phyloP scores from a whole-genome alignment of 2,113 vertebrate species.

The Chaenocephalus aceratus region DNA sequence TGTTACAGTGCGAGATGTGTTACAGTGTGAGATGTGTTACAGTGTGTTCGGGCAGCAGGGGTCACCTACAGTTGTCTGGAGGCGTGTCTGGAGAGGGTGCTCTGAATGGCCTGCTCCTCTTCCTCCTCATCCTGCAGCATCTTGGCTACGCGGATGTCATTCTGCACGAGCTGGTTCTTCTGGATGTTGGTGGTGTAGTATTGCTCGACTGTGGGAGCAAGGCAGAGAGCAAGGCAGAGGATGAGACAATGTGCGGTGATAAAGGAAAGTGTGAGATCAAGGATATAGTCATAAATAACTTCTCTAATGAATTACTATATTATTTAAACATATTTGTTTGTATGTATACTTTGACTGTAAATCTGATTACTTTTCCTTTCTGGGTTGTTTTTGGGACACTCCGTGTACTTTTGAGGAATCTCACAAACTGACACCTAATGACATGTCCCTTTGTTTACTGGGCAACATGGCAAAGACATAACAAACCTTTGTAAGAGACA shows the following conservation, averaged over 20 bases:
- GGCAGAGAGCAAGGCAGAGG: background rate
- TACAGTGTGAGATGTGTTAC: too few relatives aligned
- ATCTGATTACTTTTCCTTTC: background rate
- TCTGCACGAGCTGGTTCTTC: slow-evolving; percentile 85
- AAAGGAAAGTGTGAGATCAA: background rate
- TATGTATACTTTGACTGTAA: background rate
- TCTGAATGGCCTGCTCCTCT: slow-evolving; percentile 65
- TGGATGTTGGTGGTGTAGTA: slow-evolving; percentile 84
- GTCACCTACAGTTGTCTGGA: slow-evolving; percentile 71
- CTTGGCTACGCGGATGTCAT: slow-evolving; percentile 81
- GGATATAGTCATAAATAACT: background rate
- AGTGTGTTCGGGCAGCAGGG: background rate
- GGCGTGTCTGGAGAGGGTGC: slow-evolving; percentile 58
- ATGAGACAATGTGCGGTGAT: background rate
- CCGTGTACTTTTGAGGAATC: background rate
- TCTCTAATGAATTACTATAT: background rate
- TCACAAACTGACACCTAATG: slow-evolving; percentile 15
- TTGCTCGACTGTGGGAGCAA: slow-evolving; percentile 75
- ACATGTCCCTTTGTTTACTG: background rate
- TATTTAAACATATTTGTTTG: too few relatives aligned
- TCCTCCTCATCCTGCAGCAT: slow-evolving; percentile 83
- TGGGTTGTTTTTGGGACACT: background rate
- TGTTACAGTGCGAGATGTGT: too few relatives aligned
- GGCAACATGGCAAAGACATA: background rate
- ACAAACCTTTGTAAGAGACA: background rate